Percentiles rank a stretch among this genome's conserved stretches.
These are phyloP conservation scores for Rhopalosiphum nymphaeae DNA, from an alignment of 2,888 invertebrate species.

Conservation along the genomic window DNA sequence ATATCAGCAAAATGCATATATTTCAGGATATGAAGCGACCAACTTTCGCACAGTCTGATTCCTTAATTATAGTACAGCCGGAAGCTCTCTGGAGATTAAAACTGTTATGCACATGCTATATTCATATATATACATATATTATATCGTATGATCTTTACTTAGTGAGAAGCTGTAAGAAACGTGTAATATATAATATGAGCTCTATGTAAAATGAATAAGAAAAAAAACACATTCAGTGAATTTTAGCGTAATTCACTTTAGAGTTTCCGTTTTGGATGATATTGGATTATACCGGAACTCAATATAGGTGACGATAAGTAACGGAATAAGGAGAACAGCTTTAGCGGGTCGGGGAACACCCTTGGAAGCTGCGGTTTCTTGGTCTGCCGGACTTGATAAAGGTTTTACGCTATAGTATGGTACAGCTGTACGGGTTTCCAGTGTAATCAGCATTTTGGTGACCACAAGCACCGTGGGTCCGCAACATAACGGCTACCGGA, in stretches of 20 bases:
- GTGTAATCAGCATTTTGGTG: constrained; percentile 64
- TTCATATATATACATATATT: not conserved
- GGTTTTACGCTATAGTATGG: constrained; percentile 28
- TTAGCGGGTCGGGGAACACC: constrained; percentile 23
- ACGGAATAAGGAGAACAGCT: constrained; percentile 49
- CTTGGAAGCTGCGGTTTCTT: constrained; percentile 63
- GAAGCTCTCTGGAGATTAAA: constrained; percentile 58
- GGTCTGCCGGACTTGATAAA: constrained; percentile 63
- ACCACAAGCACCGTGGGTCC: constrained; percentile 57
- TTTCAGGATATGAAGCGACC: not conserved
- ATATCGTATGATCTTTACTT: not conserved
- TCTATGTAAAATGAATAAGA: not conserved
- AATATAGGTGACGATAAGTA: constrained; percentile 62
- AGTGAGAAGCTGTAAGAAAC: too few relatives aligned
- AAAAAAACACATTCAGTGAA: not conserved
- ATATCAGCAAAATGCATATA: constrained; percentile 26
- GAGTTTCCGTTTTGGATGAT: constrained; percentile 13
- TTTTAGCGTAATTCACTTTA: not conserved
- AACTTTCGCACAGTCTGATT: constrained; percentile 42
- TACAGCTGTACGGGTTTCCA: constrained; percentile 64
- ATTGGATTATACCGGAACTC: constrained; percentile 46
- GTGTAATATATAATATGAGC: too few relatives aligned
- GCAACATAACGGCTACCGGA: constrained; percentile 42
- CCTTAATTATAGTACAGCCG: constrained; percentile 52
- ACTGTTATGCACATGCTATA: not conserved